Evolutionary conservation across 2,113 vertebrate genomes (phyloP).

Genomic region (Thalassarche chlororhynchos): DNA sequence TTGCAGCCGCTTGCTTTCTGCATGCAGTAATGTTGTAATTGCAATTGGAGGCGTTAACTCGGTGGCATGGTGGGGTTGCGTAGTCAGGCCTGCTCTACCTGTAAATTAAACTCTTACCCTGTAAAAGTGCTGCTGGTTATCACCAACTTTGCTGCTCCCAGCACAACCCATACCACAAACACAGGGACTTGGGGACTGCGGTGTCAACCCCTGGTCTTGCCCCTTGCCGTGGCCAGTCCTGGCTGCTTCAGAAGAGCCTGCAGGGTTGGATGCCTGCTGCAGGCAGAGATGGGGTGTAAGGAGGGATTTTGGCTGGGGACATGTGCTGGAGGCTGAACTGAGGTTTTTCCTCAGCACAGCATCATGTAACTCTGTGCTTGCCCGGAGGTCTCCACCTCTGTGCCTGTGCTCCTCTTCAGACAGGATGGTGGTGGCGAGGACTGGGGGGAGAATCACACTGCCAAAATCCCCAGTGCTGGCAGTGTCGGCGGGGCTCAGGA

Average conservation of each 20-base stretch:
- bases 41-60: neutral
- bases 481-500: rapidly evolving
- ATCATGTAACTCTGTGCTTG: neutral
- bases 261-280: neutral
- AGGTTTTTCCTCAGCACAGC: neutral
- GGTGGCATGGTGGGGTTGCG: rapidly evolving
- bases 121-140: neutral
- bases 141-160: neutral
- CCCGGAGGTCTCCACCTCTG: neutral
- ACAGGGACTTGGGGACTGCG: neutral
- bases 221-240: rapidly evolving
- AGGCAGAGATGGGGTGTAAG: neutral
- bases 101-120: neutral
- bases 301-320: neutral
- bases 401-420: neutral
- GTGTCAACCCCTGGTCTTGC: neutral
- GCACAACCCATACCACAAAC: neutral
- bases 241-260: neutral
- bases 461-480: neutral
- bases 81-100: rapidly evolving
- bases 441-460: neutral
- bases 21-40: too few species aligned
- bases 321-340: neutral
- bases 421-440: rapidly evolving
- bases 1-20: neutral